A percentile compares a stretch with the other conserved stretches of the same genome.
Conservation (phyloP, 2,113 vertebrate species). For the Thamnaconus septentrionalis region DNA sequence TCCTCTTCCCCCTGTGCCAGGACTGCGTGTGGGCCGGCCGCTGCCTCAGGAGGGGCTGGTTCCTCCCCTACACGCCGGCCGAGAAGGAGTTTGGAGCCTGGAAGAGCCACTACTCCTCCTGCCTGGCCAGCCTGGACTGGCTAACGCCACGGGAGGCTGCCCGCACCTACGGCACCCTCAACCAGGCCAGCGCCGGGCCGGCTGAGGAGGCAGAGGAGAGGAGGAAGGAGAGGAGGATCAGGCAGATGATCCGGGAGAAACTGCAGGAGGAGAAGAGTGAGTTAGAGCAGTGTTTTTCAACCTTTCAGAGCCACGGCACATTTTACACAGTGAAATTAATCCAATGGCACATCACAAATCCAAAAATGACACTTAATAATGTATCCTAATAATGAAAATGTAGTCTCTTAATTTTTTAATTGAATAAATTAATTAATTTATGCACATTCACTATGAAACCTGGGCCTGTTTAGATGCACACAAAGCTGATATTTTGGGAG, state of each 20-base stretch:
- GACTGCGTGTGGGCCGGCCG: slow-evolving; percentile 81
- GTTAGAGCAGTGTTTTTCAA: slow-evolving; percentile 14
- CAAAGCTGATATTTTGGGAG: too few species aligned
- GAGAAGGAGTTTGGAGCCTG: slow-evolving; percentile 77
- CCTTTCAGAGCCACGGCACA: too few species aligned
- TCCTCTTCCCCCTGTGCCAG: slow-evolving; percentile 37
- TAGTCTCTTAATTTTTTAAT: too few species aligned
- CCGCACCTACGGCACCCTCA: slow-evolving; percentile 71
- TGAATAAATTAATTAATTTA: too few species aligned
- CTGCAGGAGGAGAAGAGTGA: slow-evolving; percentile 77
- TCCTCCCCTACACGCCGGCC: slow-evolving; percentile 75
- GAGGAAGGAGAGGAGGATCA: slow-evolving; percentile 68
- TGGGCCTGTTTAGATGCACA: too few species aligned
- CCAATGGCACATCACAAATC: too few species aligned
- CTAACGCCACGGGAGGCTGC: slow-evolving; percentile 73
- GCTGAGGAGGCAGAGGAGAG: slow-evolving; percentile 74
- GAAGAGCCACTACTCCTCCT: slow-evolving; percentile 80
- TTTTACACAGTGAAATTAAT: too few species aligned
- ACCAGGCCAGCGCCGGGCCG: slow-evolving; percentile 47
- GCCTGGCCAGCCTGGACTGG: slow-evolving; percentile 70
- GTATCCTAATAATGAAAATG: too few species aligned
- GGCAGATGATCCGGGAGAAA: slow-evolving; percentile 71
- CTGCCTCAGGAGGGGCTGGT: slow-evolving; percentile 79
- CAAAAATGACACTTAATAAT: too few species aligned
- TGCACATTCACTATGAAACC: too few species aligned